Conservation (phyloP, 2,888 invertebrate species). For the Acronicta leporina region DNA sequence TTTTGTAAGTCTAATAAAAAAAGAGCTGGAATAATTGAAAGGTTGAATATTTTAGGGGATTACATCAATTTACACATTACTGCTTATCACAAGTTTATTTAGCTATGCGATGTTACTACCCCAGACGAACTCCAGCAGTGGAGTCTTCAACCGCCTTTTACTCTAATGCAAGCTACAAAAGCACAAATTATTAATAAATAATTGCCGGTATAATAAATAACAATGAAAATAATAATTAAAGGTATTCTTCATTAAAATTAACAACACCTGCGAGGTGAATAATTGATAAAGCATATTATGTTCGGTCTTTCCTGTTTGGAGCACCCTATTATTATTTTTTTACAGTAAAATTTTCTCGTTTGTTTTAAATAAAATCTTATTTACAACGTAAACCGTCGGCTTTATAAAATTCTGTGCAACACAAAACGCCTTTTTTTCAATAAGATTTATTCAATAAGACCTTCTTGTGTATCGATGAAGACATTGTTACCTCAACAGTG, state of each 20-base stretch:
- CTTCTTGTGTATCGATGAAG: slow-evolving; percentile 38
- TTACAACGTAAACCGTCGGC: neutral
- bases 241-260: neutral
- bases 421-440: slow-evolving; percentile 16
- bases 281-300: slow-evolving; percentile 1
- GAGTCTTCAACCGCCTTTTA: neutral
- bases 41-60: too few species aligned
- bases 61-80: too few species aligned
- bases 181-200: neutral
- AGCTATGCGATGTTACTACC: too few species aligned
- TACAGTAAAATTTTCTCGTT: slow-evolving; percentile 3
- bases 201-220: neutral
- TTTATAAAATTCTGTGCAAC: neutral
- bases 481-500: slow-evolving; percentile 45
- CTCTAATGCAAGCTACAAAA: neutral
- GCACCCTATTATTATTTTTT: slow-evolving; percentile 18
- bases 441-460: slow-evolving; percentile 23
- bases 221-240: neutral
- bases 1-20: too few species aligned
- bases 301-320: slow-evolving; percentile 13
- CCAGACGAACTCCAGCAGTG: too few species aligned
- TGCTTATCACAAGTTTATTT: too few species aligned
- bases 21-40: too few species aligned
- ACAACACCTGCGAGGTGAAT: slow-evolving; percentile 1
- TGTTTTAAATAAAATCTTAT: slow-evolving; percentile 9